These are phyloP conservation scores for Drosophila paranaensis DNA, from an alignment of 2,888 invertebrate genomes.

Conservation along the genomic window DNA sequence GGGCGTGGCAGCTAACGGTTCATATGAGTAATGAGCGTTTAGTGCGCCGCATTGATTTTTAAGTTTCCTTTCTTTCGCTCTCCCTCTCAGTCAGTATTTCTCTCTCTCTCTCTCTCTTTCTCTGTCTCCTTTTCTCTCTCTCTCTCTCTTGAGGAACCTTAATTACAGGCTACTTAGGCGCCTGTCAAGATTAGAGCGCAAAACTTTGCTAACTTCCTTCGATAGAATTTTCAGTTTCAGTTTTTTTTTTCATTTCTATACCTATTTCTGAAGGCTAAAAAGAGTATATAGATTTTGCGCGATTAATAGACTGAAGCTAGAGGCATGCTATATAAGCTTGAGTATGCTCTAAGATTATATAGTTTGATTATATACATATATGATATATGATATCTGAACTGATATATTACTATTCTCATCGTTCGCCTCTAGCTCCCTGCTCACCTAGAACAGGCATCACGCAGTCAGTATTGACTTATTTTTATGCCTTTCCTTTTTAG, in stretches of 20 bases:
- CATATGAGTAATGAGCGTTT: constrained; percentile 77
- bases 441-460: background rate
- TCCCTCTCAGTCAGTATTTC: background rate
- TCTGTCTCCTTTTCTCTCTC: background rate
- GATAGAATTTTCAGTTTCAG: constrained; percentile 26
- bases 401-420: background rate
- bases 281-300: background rate
- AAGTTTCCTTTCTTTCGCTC: constrained; percentile 34
- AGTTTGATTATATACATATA: too few species aligned
- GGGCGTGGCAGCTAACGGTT: constrained; percentile 1
- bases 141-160: constrained; percentile 39
- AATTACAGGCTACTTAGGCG: constrained; percentile 62
- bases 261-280: background rate
- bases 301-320: background rate
- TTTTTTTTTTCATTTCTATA: background rate
- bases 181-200: constrained; percentile 65
- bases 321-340: too few species aligned
- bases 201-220: constrained; percentile 50
- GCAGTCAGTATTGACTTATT: background rate
- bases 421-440: background rate
- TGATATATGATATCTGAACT: too few species aligned
- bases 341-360: too few species aligned
- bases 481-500: constrained; percentile 6
- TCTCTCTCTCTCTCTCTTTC: background rate
- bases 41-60: constrained; percentile 73